These are phyloP conservation scores for Ostrea denselamellosa DNA, from an alignment of 1,140 invertebrate species.

Conservation along the genomic window DNA sequence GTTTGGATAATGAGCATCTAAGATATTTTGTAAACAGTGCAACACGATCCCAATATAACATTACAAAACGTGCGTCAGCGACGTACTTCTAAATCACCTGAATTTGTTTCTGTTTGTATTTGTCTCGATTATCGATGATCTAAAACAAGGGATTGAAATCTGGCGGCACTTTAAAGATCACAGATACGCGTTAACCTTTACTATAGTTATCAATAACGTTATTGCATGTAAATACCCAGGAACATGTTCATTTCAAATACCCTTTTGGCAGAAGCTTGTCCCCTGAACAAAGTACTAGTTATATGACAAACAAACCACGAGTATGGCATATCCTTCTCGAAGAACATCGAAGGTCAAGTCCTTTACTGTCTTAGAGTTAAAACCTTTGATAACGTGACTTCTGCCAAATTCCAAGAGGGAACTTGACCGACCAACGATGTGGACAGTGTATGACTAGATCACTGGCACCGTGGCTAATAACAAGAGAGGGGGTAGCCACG, in stretches of 20 bases:
- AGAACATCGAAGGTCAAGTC: background rate
- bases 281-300: no score
- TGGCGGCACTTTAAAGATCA: background rate
- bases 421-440: no score
- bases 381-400: background rate
- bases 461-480: no score
- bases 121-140: background rate
- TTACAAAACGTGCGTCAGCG: background rate
- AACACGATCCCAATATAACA: background rate
- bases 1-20: background rate
- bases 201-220: background rate
- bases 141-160: background rate
- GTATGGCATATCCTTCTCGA: background rate
- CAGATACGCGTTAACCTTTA: background rate
- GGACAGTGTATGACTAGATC: no score
- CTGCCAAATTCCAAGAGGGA: no score
- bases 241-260: no score
- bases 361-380: background rate
- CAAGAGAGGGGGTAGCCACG: no score
- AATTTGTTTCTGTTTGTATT: slow-evolving; percentile 10
- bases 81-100: background rate
- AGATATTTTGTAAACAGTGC: background rate
- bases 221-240: background rate
- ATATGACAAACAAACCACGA: no score
- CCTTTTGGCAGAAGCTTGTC: no score